A percentile compares a stretch with the other conserved stretches of the same genome.
Evolutionary conservation across 1,140 invertebrate genomes (phyloP).

Genomic region (Metaphire vulgaris): DNA sequence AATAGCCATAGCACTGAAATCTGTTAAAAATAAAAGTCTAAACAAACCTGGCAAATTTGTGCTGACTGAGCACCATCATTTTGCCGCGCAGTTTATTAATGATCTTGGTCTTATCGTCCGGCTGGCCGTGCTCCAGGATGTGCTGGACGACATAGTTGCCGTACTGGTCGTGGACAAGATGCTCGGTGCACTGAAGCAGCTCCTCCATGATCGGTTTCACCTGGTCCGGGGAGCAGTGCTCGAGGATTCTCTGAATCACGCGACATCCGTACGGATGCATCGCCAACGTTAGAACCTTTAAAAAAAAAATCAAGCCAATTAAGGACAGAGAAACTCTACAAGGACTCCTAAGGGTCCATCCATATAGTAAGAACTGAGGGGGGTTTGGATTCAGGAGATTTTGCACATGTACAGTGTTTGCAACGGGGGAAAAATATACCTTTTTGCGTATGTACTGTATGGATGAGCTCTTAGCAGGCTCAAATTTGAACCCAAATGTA

Average conservation of each 20-base stretch:
- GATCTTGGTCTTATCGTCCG: conserved; percentile 90
- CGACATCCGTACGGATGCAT: conserved; percentile 99
- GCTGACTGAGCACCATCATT: conserved; percentile 88
- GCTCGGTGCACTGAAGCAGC: conserved; percentile 88
- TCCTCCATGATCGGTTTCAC: conserved; percentile 89
- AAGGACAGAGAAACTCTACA: no score
- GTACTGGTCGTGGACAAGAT: conserved; percentile 94
- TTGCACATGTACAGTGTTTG: no score
- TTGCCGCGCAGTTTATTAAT: conserved; percentile 87
- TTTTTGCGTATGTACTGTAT: no score
- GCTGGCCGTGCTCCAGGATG: conserved; percentile 63
- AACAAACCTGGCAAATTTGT: conserved; percentile 78
- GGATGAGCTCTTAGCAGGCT: no score
- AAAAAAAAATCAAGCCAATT: neutral
- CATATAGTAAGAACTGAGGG: no score
- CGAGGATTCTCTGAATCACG: conserved; percentile 96
- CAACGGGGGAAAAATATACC: no score
- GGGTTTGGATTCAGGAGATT: no score
- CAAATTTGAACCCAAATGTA: no score
- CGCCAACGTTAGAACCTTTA: conserved; percentile 77
- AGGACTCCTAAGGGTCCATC: no score
- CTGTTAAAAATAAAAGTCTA: no score
- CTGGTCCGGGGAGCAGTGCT: conserved; percentile 95
- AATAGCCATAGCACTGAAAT: no score
- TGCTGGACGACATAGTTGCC: conserved; percentile 98